Percentiles rank a stretch among this genome's conserved stretches.
These are phyloP conservation scores for Syrista parreyssii DNA, from an alignment of 2,888 invertebrate genomes.

Conservation along the genomic window DNA sequence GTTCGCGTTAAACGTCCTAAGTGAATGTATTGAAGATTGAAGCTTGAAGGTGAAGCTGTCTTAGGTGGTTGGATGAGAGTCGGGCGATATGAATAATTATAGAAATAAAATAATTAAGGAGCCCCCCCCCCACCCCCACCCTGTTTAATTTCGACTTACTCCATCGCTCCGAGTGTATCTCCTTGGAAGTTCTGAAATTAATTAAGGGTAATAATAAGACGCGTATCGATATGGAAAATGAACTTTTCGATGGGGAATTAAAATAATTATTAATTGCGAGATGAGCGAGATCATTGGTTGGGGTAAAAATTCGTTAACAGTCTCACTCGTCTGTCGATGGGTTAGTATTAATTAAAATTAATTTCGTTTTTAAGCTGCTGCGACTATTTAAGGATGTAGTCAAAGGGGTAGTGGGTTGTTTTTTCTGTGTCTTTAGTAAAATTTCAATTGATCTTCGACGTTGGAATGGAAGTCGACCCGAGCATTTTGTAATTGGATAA, in stretches of 20 bases:
- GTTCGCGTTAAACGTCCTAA: background rate
- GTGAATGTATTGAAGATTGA: background rate
- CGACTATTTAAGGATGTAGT: background rate
- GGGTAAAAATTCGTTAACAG: background rate
- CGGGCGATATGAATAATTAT: background rate
- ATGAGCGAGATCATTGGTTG: background rate
- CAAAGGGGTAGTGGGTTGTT: background rate
- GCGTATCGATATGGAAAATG: background rate
- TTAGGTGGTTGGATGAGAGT: background rate
- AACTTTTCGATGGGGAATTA: background rate
- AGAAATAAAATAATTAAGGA: background rate
- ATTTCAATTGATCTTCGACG: background rate
- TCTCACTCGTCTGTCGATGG: background rate
- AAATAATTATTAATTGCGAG: too few species aligned
- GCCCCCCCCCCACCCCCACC: too few species aligned
- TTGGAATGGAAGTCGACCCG: background rate
- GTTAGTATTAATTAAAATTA: background rate
- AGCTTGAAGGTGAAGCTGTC: background rate
- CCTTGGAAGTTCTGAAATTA: background rate
- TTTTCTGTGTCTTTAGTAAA: background rate
- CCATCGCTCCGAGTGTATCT: background rate
- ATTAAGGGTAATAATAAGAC: background rate
- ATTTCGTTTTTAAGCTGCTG: background rate
- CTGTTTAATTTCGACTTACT: background rate
- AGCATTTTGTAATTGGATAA: background rate